phyloP scores from a whole-genome alignment of 2,888 invertebrate species.

The Philereme transversata region DNA sequence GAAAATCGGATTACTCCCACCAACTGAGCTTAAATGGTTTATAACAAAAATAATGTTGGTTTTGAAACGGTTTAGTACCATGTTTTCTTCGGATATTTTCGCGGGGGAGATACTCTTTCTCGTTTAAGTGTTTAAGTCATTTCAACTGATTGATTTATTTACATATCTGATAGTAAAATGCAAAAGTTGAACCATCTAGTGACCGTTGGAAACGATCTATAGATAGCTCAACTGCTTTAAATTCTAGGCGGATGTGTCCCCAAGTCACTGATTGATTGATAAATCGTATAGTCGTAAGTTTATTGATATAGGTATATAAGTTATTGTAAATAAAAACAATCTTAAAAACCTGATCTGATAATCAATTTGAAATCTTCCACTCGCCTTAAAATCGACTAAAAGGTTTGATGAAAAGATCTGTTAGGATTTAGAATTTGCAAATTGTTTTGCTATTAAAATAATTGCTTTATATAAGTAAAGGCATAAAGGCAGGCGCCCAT shows the following conservation, averaged over 20 bases:
- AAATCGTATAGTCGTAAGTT: too few relatives aligned
- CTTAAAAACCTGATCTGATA: not conserved
- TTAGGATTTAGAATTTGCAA: slow-evolving; percentile 21
- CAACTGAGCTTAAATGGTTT: slow-evolving; percentile 61
- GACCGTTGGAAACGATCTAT: too few relatives aligned
- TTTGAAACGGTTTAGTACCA: slow-evolving; percentile 52
- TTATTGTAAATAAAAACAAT: too few relatives aligned
- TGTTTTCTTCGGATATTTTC: slow-evolving; percentile 18
- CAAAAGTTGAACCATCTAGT: too few relatives aligned
- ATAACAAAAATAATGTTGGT: slow-evolving; percentile 68
- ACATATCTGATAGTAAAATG: too few relatives aligned
- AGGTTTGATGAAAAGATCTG: slow-evolving; percentile 7
- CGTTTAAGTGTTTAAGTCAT: too few relatives aligned
- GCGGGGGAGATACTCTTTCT: too few relatives aligned
- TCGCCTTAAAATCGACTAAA: slow-evolving; percentile 13
- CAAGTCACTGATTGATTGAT: too few relatives aligned
- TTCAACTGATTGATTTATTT: too few relatives aligned
- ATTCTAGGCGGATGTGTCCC: too few relatives aligned
- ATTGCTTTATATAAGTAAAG: slow-evolving; percentile 25
- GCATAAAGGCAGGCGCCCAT: slow-evolving; percentile 26
- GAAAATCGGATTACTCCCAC: slow-evolving; percentile 72
- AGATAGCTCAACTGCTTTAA: too few relatives aligned
- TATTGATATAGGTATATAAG: too few relatives aligned
- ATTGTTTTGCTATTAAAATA: slow-evolving; percentile 28
- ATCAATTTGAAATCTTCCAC: slow-evolving; percentile 7